Conservation (phyloP, 2,888 invertebrate species). For the Andrena trimmerana region DNA sequence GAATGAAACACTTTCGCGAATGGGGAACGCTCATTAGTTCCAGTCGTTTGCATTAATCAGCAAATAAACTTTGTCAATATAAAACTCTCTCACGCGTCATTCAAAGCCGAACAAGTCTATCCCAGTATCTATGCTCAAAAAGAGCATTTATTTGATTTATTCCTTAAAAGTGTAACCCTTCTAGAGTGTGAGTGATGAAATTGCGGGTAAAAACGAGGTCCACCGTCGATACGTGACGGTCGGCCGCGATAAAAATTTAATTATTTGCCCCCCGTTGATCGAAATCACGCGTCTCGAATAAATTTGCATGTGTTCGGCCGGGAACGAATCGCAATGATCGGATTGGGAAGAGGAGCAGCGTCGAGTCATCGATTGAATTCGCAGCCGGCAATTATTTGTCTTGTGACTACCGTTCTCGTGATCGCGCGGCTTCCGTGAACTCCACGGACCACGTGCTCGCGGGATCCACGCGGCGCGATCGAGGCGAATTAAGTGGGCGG, state of each 20-base stretch:
- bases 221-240: neutral
- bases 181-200: no score
- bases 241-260: conserved; percentile 24
- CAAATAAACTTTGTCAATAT: no score
- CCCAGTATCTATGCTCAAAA: no score
- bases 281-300: conserved; percentile 43
- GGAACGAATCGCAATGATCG: conserved; percentile 18
- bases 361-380: conserved; percentile 37
- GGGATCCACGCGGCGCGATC: neutral
- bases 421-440: conserved; percentile 50
- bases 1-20: neutral
- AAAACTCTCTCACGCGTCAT: no score
- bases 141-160: no score
- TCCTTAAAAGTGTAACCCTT: no score
- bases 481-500: conserved; percentile 24
- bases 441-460: conserved; percentile 40
- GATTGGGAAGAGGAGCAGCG: neutral
- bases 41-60: no score
- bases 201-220: neutral
- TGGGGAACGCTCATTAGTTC: neutral
- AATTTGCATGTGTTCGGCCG: conserved; percentile 18
- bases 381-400: conserved; percentile 52
- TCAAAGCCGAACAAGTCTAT: no score
- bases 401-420: conserved; percentile 54
- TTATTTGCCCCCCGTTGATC: conserved; percentile 22